Conservation (phyloP, 2,797 vertebrate species). For the Microcaecilia unicolor region DNA sequence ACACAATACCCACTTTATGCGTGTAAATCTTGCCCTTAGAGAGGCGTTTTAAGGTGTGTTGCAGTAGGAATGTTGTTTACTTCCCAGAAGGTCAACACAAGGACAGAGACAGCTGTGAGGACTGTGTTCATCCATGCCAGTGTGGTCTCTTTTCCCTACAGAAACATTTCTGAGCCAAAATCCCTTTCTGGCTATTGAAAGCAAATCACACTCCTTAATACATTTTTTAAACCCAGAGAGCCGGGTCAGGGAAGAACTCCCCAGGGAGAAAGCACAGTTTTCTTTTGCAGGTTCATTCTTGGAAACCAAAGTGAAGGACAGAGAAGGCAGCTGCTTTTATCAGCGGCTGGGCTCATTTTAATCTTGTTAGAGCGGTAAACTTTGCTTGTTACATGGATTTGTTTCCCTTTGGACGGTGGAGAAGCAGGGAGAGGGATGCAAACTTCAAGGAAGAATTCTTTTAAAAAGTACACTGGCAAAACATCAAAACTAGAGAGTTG, state of each 20-base stretch:
- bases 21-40: too few species aligned
- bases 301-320: too few species aligned
- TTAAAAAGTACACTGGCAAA: too few species aligned
- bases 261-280: constrained; percentile 7
- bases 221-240: constrained; percentile 20
- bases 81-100: constrained; percentile 10
- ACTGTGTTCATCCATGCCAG: constrained; percentile 9
- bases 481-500: too few species aligned
- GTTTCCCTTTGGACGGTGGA: neutral
- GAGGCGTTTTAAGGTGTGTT: too few species aligned
- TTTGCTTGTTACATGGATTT: too few species aligned
- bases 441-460: too few species aligned
- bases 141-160: constrained; percentile 14
- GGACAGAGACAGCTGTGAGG: constrained; percentile 13
- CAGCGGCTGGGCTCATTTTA: too few species aligned
- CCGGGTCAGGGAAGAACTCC: constrained; percentile 15
- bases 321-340: too few species aligned
- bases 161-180: constrained; percentile 21
- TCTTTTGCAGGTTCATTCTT: too few species aligned
- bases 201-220: constrained; percentile 20
- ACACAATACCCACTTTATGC: too few species aligned
- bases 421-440: neutral
- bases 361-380: too few species aligned
- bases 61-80: neutral
- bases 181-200: constrained; percentile 31